Conservation (phyloP, 1,140 invertebrate species). For the Choristoneura fumiferana region DNA sequence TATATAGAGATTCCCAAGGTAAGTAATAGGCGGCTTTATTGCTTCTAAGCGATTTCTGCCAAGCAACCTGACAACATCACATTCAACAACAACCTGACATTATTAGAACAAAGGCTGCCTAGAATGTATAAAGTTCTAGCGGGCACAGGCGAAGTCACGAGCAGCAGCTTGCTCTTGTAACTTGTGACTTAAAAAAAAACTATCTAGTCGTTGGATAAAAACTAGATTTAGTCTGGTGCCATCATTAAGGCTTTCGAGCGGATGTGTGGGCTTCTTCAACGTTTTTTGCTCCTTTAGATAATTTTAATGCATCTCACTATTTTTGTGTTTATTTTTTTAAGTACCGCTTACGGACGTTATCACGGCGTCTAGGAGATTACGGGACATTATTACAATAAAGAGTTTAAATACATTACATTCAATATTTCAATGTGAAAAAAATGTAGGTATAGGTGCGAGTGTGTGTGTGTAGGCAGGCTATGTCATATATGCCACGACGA, state of each 20-base stretch:
- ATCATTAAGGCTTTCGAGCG: constrained; percentile 56
- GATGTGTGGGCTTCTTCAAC: constrained; percentile 55
- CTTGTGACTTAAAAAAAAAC: constrained; percentile 38
- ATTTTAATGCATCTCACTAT: constrained; percentile 49
- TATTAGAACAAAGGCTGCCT: too few relatives aligned
- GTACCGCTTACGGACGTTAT: constrained; percentile 3
- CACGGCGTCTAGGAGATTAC: not conserved
- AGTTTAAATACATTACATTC: too few relatives aligned
- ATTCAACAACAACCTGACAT: too few relatives aligned
- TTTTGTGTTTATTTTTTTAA: constrained; percentile 23
- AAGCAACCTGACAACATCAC: too few relatives aligned
- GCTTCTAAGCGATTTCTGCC: too few relatives aligned
- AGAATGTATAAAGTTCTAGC: too few relatives aligned
- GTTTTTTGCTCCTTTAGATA: constrained; percentile 54
- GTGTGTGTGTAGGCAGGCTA: not conserved
- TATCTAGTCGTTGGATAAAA: constrained; percentile 42
- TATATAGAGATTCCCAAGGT: too few relatives aligned
- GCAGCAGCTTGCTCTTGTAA: too few relatives aligned
- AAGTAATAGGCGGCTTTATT: too few relatives aligned
- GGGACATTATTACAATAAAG: not conserved
- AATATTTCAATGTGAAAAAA: too few relatives aligned
- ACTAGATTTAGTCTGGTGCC: constrained; percentile 64
- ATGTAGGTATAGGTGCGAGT: too few relatives aligned
- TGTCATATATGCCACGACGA: not conserved
- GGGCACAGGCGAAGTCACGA: too few relatives aligned